Conservation (phyloP, 1,140 invertebrate genomes). For the Drosophila ogumai region DNA sequence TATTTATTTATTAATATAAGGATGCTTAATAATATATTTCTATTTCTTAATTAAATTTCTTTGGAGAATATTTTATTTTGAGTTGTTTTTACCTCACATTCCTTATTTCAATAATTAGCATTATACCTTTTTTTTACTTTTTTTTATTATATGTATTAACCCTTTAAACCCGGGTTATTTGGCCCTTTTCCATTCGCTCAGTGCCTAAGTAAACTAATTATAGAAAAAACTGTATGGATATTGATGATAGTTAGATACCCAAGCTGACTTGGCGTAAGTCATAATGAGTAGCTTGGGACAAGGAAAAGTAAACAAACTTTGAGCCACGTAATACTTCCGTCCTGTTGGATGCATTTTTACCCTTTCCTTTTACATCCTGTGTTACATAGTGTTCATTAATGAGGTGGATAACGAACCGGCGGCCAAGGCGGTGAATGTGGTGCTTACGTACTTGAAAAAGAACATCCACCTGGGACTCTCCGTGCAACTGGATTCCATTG, state of each 20-base stretch:
- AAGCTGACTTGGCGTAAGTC: conserved; percentile 7
- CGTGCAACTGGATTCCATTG: conserved; percentile 87
- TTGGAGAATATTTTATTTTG: too few relatives aligned
- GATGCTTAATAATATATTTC: too few relatives aligned
- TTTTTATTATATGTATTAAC: too few relatives aligned
- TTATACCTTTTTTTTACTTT: too few relatives aligned
- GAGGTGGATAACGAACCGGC: conserved; percentile 90
- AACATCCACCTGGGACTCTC: conserved; percentile 88
- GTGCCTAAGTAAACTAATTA: conserved; percentile 67
- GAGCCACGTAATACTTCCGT: conserved; percentile 38
- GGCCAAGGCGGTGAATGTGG: conserved; percentile 89
- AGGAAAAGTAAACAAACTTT: conserved; percentile 17
- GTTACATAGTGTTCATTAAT: conserved; percentile 89
- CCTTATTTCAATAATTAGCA: too few relatives aligned
- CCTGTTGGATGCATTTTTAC: conserved; percentile 5
- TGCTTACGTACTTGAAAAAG: conserved; percentile 88
- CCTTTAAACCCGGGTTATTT: background rate
- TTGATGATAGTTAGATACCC: conserved; percentile 6
- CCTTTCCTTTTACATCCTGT: background rate
- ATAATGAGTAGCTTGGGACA: conserved; percentile 2
- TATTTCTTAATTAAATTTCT: too few relatives aligned
- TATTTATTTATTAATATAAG: too few relatives aligned
- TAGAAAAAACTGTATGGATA: conserved; percentile 11
- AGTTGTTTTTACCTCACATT: too few relatives aligned
- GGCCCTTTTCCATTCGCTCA: background rate